phyloP scores from a whole-genome alignment of 1,140 invertebrate genomes.

The Dinoponera quadriceps region DNA sequence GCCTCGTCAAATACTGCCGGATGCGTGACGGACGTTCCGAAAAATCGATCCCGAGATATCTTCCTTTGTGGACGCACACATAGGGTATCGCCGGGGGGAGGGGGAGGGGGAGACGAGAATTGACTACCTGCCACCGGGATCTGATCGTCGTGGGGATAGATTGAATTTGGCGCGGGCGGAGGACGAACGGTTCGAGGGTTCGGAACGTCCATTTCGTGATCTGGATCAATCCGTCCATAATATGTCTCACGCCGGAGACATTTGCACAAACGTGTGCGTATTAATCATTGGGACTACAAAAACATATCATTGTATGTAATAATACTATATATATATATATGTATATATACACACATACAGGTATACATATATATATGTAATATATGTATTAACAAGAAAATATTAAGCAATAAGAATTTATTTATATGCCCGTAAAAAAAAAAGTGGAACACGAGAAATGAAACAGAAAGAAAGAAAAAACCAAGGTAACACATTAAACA shows the following conservation, averaged over 20 bases:
- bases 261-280: slow-evolving; percentile 85
- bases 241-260: slow-evolving; percentile 81
- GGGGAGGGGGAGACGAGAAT: neutral
- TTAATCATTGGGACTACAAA: slow-evolving; percentile 86
- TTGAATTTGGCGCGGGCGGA: neutral
- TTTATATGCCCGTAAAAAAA: slow-evolving; percentile 82
- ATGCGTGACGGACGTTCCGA: slow-evolving; percentile 80
- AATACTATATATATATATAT: slow-evolving; percentile 70
- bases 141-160: neutral
- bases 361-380: slow-evolving; percentile 59
- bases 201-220: slow-evolving; percentile 79
- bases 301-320: slow-evolving; percentile 86
- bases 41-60: slow-evolving; percentile 64
- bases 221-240: slow-evolving; percentile 86
- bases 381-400: slow-evolving; percentile 76
- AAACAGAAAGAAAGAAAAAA: slow-evolving; percentile 60
- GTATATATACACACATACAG: slow-evolving; percentile 56
- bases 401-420: slow-evolving; percentile 85
- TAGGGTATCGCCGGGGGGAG: neutral
- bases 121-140: slow-evolving; percentile 3
- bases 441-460: slow-evolving; percentile 51
- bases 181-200: slow-evolving; percentile 71
- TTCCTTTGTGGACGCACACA: too few species aligned
- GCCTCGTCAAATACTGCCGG: slow-evolving; percentile 84
- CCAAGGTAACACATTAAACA: slow-evolving; percentile 77